Conservation (phyloP, 2,888 invertebrate genomes). For the Notocelia uddmanniana region DNA sequence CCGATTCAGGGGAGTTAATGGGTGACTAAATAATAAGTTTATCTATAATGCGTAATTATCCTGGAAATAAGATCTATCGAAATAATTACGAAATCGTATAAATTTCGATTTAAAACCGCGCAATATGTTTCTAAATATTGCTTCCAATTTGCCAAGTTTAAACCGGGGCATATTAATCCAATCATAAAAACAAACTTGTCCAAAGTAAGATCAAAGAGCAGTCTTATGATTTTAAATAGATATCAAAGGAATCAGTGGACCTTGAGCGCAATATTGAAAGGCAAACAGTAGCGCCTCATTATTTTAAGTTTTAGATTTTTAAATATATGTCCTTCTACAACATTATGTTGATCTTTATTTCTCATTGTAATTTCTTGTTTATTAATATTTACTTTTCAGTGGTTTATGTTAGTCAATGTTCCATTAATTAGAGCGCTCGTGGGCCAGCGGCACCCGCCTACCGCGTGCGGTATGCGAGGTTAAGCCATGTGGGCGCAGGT, state of each 20-base stretch:
- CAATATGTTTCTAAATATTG: conserved; percentile 2
- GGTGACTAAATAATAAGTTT: neutral
- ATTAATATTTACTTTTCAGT: no score
- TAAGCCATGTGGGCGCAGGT: no score
- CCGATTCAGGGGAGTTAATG: neutral
- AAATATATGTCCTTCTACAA: no score
- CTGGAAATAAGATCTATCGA: neutral
- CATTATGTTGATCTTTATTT: no score
- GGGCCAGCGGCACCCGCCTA: no score
- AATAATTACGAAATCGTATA: neutral
- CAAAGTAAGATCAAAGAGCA: conserved; percentile 35
- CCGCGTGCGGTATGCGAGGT: no score
- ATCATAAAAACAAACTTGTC: conserved; percentile 20
- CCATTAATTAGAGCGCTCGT: no score
- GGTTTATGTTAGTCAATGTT: no score
- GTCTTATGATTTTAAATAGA: conserved; percentile 45
- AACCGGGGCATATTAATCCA: neutral
- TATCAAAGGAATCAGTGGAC: conserved; percentile 48
- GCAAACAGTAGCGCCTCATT: conserved; percentile 12
- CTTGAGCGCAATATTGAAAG: conserved; percentile 45
- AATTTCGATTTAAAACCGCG: neutral
- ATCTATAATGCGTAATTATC: neutral
- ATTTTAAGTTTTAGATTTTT: neutral
- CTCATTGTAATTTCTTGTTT: no score
- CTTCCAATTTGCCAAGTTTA: neutral